Base-by-base conservation (phyloP, 2,113 vertebrate species). In the Nerophis ophidion region DNA sequence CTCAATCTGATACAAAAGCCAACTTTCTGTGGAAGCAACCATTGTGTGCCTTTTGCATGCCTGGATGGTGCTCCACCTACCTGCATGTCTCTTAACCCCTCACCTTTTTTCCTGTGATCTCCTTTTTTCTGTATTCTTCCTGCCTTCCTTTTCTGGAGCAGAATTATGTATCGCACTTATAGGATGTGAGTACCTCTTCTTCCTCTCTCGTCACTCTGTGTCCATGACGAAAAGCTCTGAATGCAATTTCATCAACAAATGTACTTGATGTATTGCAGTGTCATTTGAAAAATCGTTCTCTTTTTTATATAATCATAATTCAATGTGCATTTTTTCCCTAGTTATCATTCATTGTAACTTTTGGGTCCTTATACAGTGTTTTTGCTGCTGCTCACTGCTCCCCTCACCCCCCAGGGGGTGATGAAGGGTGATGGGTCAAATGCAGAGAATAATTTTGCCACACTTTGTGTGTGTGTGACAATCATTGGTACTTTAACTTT, bases 161-260 rank as follows among this genome's bases (percentile, higher is more conserved):
- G 96, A 95, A 93, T 98, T 92, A 99, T 99, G 95, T 99, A 98
- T 96, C 95, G 95, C 91, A 98, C 97, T 83, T 99, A 99, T 91
- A 97, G 95, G 91, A 99, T 98, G 97, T 99, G 94, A 99, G 97
- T 99, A 99, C 91, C 61, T 75, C 69, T 61, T 70, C 68, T 52
- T 65, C 75, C 58, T 66, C 46, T 19, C 44, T 65, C 71, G 0
- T 74, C 59, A 9, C 9, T 53, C 57, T 65, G 51, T 60, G 33
- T 57, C 76, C 33, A 45, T 11, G 47, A 57, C 15, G 47, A 0
- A 55, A 63, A 56, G 63, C 34, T 48, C 52, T 48, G 61, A 57
- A 60, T 75, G 40, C 53, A 9, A 1, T 52, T 35, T 46, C 12
- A 9, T 34, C 44, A 19, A 61, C 60, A 49, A 57, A 8, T 34